These are phyloP conservation scores for Polyodon spathula DNA, from an alignment of 2,113 vertebrate genomes.

Conservation along the genomic window DNA sequence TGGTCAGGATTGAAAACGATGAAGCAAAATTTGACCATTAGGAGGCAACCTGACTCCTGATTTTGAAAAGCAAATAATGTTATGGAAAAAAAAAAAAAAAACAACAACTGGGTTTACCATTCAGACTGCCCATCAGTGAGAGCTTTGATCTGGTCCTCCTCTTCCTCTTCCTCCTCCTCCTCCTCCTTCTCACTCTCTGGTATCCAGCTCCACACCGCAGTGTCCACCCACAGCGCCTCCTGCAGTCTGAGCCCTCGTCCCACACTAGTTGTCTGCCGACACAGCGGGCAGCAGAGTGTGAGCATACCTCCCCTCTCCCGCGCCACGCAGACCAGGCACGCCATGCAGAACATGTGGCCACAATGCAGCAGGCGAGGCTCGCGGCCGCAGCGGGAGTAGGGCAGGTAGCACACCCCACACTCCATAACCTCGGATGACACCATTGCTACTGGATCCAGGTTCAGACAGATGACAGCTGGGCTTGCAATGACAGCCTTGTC, in stretches of 20 bases:
- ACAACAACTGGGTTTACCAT: neutral
- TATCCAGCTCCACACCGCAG: slow-evolving; percentile 49
- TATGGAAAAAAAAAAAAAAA: neutral
- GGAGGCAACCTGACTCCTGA: neutral
- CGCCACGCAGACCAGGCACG: slow-evolving; percentile 6
- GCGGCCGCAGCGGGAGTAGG: slow-evolving; percentile 41
- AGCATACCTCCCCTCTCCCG: neutral
- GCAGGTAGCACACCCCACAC: slow-evolving; percentile 49
- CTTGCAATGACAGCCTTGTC: too few relatives aligned
- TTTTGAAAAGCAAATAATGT: neutral
- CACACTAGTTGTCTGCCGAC: slow-evolving; percentile 50
- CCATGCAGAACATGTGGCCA: slow-evolving; percentile 21
- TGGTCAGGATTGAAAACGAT: too few relatives aligned
- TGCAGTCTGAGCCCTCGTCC: slow-evolving; percentile 32
- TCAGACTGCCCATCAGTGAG: neutral
- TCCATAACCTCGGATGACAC: slow-evolving; percentile 49
- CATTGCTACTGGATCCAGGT: slow-evolving; percentile 28
- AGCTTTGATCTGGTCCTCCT: neutral
- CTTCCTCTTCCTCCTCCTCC: slow-evolving; percentile 4
- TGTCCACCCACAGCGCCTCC: slow-evolving; percentile 52
- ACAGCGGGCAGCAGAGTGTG: slow-evolving; percentile 50
- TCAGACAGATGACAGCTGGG: neutral
- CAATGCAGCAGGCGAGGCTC: slow-evolving; percentile 57
- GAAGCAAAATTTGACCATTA: too few relatives aligned
- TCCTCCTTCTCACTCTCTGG: slow-evolving; percentile 22